These are phyloP conservation scores for Torymus aiolomorphi DNA, from an alignment of 2,888 invertebrate genomes.

Conservation along the genomic window DNA sequence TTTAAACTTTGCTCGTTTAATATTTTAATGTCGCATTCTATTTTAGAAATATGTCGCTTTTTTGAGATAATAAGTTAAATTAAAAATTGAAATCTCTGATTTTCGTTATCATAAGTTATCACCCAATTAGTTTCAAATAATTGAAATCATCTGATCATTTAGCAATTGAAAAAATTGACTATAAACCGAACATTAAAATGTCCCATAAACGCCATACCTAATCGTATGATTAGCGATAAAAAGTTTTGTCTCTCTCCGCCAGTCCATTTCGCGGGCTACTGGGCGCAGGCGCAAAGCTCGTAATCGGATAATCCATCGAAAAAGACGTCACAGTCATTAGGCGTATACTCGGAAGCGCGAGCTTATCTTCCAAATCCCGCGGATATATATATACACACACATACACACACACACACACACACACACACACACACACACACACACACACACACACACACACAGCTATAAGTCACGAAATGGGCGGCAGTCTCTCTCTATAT, in stretches of 20 bases:
- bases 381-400: neutral
- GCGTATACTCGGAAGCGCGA: neutral
- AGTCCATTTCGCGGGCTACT: neutral
- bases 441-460: neutral
- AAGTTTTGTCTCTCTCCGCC: neutral
- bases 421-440: neutral
- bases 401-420: neutral
- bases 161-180: too few species aligned
- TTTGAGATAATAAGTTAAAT: too few species aligned
- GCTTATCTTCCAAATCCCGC: constrained; percentile 43
- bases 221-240: constrained; percentile 27
- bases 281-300: neutral
- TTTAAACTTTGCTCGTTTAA: too few species aligned
- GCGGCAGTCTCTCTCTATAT: too few species aligned
- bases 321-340: constrained; percentile 50
- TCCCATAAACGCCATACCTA: too few species aligned
- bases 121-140: too few species aligned
- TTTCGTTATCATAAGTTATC: too few species aligned
- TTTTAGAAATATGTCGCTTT: too few species aligned
- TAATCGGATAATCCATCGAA: constrained; percentile 52
- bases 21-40: too few species aligned
- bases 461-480: constrained; percentile 41
- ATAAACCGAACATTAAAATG: too few species aligned
- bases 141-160: too few species aligned
- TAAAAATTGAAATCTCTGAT: too few species aligned